Conservation (phyloP, 2,888 invertebrate species). For the Galerucella nymphaeae region DNA sequence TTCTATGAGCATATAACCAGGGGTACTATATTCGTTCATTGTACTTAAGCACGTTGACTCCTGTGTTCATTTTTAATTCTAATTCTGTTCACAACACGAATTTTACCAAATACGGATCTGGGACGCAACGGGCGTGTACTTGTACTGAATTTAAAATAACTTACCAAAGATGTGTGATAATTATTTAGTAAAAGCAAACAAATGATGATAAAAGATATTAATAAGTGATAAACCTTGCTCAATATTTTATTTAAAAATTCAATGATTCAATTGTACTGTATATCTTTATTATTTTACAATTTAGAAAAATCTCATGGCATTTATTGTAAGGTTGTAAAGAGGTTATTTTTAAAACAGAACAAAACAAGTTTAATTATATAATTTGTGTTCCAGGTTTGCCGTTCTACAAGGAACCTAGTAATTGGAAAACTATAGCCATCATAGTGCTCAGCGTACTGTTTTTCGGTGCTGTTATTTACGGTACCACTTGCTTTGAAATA, state of each 20-base stretch:
- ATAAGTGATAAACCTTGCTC: not conserved
- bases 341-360: too few species aligned
- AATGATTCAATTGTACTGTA: not conserved
- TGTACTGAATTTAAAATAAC: not conserved
- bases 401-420: constrained; percentile 36
- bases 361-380: not conserved
- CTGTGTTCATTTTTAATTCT: not conserved
- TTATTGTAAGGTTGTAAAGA: too few species aligned
- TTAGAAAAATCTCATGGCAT: not conserved
- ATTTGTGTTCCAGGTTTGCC: constrained; percentile 26
- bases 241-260: not conserved
- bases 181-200: not conserved
- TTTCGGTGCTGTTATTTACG: constrained; percentile 42
- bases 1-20: too few species aligned
- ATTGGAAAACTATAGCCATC: constrained; percentile 43
- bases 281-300: not conserved
- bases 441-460: constrained; percentile 38
- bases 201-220: constrained; percentile 3
- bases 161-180: not conserved
- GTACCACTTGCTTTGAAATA: constrained; percentile 43
- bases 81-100: not conserved
- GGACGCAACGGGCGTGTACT: not conserved
- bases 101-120: not conserved
- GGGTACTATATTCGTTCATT: too few species aligned
- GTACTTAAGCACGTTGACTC: not conserved